phyloP scores from a whole-genome alignment of 1,140 invertebrate species.

The Polyergus mexicanus region DNA sequence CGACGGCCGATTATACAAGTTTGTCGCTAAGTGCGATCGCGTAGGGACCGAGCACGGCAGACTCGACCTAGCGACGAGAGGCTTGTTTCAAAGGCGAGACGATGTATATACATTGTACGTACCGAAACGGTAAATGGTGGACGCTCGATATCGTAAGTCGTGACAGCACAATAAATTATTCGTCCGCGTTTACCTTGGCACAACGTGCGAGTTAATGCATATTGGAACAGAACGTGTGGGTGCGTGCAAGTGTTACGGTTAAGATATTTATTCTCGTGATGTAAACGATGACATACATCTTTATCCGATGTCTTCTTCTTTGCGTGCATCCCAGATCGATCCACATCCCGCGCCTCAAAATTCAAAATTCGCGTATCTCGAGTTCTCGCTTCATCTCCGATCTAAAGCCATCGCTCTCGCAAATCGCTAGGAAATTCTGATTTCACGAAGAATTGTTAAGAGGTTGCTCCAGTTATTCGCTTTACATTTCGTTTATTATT shows the following conservation, averaged over 20 bases:
- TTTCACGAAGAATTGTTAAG: conserved; percentile 18
- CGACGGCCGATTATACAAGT: conserved; percentile 30
- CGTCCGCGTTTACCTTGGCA: conserved; percentile 76
- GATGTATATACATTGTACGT: conserved; percentile 20
- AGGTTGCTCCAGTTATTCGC: conserved; percentile 20
- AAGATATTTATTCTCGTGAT: conserved; percentile 82
- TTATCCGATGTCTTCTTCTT: conserved; percentile 22
- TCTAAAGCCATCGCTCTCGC: not conserved
- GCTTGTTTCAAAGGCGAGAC: conserved; percentile 41
- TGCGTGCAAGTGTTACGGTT: conserved; percentile 78
- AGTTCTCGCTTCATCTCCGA: not conserved
- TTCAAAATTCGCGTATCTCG: not conserved
- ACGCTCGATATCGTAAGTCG: conserved; percentile 49
- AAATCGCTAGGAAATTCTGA: not conserved
- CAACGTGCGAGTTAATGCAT: conserved; percentile 70
- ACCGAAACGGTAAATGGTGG: conserved; percentile 57
- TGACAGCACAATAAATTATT: conserved; percentile 75
- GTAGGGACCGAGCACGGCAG: not conserved
- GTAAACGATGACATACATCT: conserved; percentile 72
- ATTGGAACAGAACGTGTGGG: conserved; percentile 77
- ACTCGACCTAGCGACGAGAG: conserved; percentile 1
- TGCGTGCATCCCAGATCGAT: not conserved
- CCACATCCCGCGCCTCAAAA: not conserved
- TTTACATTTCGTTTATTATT: conserved; percentile 31
- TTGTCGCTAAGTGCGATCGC: conserved; percentile 27